Percentiles rank a stretch among this genome's conserved stretches.
phyloP scores from a whole-genome alignment of 2,888 invertebrate species.

The Tetranychus piercei region DNA sequence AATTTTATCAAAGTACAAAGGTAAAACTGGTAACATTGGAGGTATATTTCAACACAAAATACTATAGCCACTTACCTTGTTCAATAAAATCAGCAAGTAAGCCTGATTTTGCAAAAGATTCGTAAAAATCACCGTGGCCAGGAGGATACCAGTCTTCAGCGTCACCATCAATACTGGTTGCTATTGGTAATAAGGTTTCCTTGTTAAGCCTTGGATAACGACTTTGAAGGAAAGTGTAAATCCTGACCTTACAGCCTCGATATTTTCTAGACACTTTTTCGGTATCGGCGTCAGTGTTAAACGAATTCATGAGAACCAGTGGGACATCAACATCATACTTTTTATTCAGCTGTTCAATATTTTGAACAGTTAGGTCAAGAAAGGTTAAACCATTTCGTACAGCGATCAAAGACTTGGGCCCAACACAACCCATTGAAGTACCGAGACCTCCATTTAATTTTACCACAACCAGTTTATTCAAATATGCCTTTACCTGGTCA shows the following conservation, averaged over 20 bases:
- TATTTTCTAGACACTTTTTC: conserved; percentile 84
- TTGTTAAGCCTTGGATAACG: conserved; percentile 82
- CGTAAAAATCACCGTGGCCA: conserved; percentile 97
- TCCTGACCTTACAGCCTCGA: conserved; percentile 70
- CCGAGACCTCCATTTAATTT: conserved; percentile 90
- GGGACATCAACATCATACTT: conserved; percentile 88
- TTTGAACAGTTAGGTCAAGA: conserved; percentile 84
- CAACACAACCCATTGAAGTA: conserved; percentile 91
- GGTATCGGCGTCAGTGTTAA: conserved; percentile 97
- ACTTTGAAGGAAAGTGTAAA: conserved; percentile 93
- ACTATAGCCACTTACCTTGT: conserved; percentile 32
- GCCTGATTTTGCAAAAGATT: conserved; percentile 81
- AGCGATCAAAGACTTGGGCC: conserved; percentile 84
- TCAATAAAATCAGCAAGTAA: conserved; percentile 68
- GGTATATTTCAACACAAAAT: neutral
- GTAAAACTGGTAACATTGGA: too few relatives aligned
- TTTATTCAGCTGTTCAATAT: conserved; percentile 75
- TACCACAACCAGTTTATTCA: conserved; percentile 75
- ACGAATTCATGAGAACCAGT: conserved; percentile 95
- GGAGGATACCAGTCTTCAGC: conserved; percentile 93
- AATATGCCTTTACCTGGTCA: conserved; percentile 47
- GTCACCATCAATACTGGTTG: conserved; percentile 53
- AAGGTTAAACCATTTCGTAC: conserved; percentile 85
- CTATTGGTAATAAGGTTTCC: conserved; percentile 78
- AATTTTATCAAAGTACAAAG: too few relatives aligned